A percentile compares a stretch with the other conserved stretches of the same genome.
Evolutionary conservation across 2,797 vertebrate species (phyloP).

Genomic region (Labroides dimidiatus): DNA sequence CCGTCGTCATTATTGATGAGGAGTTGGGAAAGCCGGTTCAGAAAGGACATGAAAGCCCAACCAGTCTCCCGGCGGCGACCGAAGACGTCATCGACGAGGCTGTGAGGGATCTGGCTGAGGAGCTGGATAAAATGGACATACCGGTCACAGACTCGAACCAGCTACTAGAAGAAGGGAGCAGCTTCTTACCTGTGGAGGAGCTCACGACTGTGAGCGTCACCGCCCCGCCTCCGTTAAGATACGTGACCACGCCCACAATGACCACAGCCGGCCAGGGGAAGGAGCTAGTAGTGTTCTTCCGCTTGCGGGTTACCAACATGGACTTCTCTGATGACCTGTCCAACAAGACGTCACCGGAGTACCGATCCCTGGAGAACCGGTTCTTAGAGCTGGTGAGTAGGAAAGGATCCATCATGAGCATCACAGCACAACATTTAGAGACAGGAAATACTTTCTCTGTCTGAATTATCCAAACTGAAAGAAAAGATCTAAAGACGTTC

Average conservation of each 20-base stretch:
- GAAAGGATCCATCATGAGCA: not conserved
- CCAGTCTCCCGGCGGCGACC: not conserved
- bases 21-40: constrained; percentile 34
- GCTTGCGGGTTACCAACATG: constrained; percentile 91
- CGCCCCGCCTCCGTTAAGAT: constrained; percentile 72
- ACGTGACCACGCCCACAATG: constrained; percentile 86
- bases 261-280: constrained; percentile 81
- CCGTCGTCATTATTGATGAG: constrained; percentile 44
- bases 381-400: constrained; percentile 90
- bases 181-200: constrained; percentile 44
- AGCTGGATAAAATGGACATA: constrained; percentile 54
- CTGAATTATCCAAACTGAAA: no score
- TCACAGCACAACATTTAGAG: no score
- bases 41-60: constrained; percentile 8
- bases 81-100: constrained; percentile 17
- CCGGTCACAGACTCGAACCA: constrained; percentile 60
- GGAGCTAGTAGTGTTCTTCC: constrained; percentile 95
- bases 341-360: constrained; percentile 91
- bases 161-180: constrained; percentile 73
- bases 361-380: constrained; percentile 87
- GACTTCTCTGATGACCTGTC: constrained; percentile 92
- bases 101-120: constrained; percentile 62
- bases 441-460: no score
- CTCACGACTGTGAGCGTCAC: constrained; percentile 58
- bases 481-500: no score